Percentiles rank a stretch among this genome's conserved stretches.
phyloP scores from a whole-genome alignment of 2,888 invertebrate species.

The Limnephilus auricula region DNA sequence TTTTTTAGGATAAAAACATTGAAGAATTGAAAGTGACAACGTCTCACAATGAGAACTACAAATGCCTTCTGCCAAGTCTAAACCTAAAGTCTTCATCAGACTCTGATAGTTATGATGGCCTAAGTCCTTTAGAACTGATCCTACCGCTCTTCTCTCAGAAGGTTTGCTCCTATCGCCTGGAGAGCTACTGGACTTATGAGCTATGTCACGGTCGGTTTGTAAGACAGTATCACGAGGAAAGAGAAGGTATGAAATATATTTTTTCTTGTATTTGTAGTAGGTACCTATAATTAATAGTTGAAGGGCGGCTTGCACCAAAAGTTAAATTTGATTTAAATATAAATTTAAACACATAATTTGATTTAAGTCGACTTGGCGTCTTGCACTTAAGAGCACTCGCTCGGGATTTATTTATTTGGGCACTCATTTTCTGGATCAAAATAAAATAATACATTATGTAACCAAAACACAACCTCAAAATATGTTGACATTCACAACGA shows the following conservation, averaged over 20 bases:
- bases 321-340: no score
- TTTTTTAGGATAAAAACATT: conserved; percentile 69
- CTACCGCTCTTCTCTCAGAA: conserved; percentile 86
- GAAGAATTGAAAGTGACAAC: conserved; percentile 85
- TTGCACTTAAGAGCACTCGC: no score
- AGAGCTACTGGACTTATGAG: conserved; percentile 97
- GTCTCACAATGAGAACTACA: conserved; percentile 88
- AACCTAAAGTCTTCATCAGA: conserved; percentile 76
- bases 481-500: no score
- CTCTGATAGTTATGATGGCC: conserved; percentile 82
- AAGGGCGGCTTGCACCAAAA: no score
- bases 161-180: conserved; percentile 90
- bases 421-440: no score
- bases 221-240: conserved; percentile 96
- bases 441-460: no score
- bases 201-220: conserved; percentile 95
- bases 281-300: no score
- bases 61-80: conserved; percentile 87
- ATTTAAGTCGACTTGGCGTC: no score
- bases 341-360: no score
- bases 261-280: conserved; percentile 18
- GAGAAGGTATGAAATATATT: conserved; percentile 81
- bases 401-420: no score
- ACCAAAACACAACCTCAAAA: no score
- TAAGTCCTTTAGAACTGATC: conserved; percentile 87